Conservation (phyloP, 2,888 invertebrate genomes). For the Plagodis pulveraria region DNA sequence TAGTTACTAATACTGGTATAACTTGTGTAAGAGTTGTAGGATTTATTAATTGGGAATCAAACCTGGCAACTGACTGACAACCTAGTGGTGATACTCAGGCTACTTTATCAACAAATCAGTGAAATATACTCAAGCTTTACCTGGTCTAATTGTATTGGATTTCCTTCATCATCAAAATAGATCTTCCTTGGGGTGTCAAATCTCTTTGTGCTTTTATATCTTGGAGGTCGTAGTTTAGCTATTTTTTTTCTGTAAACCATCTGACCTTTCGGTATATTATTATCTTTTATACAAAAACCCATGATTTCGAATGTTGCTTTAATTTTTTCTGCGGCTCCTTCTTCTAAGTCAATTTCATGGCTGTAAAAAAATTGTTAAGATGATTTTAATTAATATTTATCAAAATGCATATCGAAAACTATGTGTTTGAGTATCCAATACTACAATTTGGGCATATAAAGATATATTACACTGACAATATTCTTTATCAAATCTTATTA, state of each 20-base stretch:
- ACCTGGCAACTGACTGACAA: too few species aligned
- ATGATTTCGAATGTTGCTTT: slow-evolving; percentile 87
- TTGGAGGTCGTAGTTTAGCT: slow-evolving; percentile 81
- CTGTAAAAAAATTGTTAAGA: slow-evolving; percentile 58
- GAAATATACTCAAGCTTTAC: slow-evolving; percentile 37
- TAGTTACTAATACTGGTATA: too few species aligned
- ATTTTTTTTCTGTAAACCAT: slow-evolving; percentile 87
- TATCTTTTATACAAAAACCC: slow-evolving; percentile 77
- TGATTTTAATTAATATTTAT: background rate
- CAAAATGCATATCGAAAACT: too few species aligned
- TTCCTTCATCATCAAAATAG: slow-evolving; percentile 88
- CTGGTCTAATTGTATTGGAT: slow-evolving; percentile 69
- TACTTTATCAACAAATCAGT: too few species aligned
- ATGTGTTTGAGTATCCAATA: too few species aligned
- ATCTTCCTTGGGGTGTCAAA: slow-evolving; percentile 79
- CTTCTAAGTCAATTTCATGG: slow-evolving; percentile 82
- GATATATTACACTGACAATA: too few species aligned
- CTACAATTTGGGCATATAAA: too few species aligned
- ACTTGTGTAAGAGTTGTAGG: too few species aligned
- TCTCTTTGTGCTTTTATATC: slow-evolving; percentile 55
- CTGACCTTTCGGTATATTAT: slow-evolving; percentile 78
- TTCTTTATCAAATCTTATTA: too few species aligned
- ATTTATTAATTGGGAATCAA: too few species aligned
- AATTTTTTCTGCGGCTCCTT: slow-evolving; percentile 81
- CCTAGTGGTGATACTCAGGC: too few species aligned